phyloP scores from a whole-genome alignment of 2,113 vertebrate genomes.

The Hypanus sabinus region DNA sequence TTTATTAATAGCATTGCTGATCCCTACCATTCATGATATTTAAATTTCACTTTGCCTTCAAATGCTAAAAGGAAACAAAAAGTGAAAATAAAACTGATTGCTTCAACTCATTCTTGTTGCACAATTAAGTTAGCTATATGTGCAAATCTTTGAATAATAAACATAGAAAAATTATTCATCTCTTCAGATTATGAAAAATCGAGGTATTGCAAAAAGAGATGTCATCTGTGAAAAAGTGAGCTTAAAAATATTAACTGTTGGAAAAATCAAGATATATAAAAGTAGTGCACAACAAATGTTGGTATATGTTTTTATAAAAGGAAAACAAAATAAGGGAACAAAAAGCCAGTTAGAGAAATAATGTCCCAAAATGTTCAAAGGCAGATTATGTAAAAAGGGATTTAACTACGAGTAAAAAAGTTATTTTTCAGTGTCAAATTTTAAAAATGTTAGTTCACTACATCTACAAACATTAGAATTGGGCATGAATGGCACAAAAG shows the following conservation, averaged over 20 bases:
- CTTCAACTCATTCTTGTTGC: conserved; percentile 97
- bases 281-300: conserved; percentile 99
- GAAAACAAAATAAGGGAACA: conserved; percentile 65
- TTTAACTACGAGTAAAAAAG: conserved; percentile 97
- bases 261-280: conserved; percentile 99
- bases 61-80: conserved; percentile 99
- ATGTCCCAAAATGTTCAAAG: conserved; percentile 95
- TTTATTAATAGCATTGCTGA: conserved; percentile 92
- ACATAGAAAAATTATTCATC: conserved; percentile 95
- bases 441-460: conserved; percentile 87
- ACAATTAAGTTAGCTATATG: conserved; percentile 95
- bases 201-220: conserved; percentile 99
- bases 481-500: conserved; percentile 87
- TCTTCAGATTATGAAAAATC: conserved; percentile 99
- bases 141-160: conserved; percentile 99
- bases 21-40: conserved; percentile 88
- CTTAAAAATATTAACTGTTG: conserved; percentile 99
- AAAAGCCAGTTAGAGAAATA: conserved; percentile 99
- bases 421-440: conserved; percentile 97
- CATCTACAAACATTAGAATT: conserved; percentile 75
- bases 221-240: conserved; percentile 99
- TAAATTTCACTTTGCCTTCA: conserved; percentile 98
- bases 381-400: conserved; percentile 91
- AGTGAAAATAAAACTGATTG: conserved; percentile 98
- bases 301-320: conserved; percentile 81